phyloP scores from a whole-genome alignment of 2,113 vertebrate species.

The Junco hyemalis region DNA sequence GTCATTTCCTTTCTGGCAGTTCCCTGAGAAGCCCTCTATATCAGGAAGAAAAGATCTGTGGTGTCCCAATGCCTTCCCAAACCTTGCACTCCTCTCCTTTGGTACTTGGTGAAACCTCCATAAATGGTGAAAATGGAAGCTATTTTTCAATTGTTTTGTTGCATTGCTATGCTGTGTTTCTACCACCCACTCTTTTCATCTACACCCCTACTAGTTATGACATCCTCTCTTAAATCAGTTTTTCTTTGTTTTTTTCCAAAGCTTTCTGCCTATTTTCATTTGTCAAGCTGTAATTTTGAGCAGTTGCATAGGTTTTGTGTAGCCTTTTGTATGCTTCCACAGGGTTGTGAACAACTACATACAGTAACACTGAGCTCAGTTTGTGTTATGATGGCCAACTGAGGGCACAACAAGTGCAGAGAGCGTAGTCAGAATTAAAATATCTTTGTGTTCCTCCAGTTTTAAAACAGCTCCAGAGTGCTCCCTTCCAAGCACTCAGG shows the following conservation, averaged over 20 bases:
- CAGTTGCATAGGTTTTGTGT: background rate
- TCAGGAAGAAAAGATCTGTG: background rate
- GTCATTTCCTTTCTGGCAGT: accelerated
- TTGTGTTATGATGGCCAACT: accelerated
- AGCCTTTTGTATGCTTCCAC: background rate
- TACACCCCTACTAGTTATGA: background rate
- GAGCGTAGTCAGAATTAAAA: background rate
- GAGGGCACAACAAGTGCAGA: background rate
- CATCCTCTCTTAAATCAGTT: background rate
- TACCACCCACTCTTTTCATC: background rate
- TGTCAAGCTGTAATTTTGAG: background rate
- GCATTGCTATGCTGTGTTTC: background rate
- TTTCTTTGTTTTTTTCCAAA: background rate
- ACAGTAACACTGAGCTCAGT: background rate
- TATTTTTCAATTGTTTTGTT: background rate
- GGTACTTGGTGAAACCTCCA: background rate
- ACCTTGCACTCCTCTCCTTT: accelerated
- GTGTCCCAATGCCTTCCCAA: background rate
- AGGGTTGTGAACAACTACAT: background rate
- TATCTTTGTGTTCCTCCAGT: background rate
- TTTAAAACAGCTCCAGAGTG: background rate
- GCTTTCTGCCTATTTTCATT: background rate
- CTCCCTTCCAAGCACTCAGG: background rate
- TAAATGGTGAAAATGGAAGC: background rate
- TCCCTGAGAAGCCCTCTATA: background rate